These are phyloP conservation scores for Fregata magnificens DNA, from an alignment of 2,113 vertebrate species.

Conservation along the genomic window DNA sequence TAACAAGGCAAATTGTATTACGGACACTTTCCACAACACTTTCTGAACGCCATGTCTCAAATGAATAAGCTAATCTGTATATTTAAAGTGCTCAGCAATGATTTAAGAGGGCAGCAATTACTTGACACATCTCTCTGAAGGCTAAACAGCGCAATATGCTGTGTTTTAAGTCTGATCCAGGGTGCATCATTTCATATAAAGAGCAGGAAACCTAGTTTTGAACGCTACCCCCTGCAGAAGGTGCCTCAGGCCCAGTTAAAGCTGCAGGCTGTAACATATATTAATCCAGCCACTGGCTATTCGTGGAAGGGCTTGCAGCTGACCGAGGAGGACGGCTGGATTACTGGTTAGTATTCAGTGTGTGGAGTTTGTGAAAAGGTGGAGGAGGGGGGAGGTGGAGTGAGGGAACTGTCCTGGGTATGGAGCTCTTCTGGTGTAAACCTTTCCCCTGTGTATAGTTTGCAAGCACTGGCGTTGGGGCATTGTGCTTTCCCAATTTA, in stretches of 20 bases:
- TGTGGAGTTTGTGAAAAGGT: background rate
- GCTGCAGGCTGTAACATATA: background rate
- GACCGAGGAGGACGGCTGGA: background rate
- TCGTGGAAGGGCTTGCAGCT: background rate
- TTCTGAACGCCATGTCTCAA: background rate
- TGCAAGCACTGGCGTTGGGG: background rate
- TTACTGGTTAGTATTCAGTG: background rate
- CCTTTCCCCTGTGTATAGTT: background rate
- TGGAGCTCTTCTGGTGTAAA: background rate
- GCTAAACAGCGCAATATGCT: background rate
- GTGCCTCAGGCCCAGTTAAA: background rate
- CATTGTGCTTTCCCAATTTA: background rate
- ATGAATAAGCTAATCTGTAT: conserved; percentile 10
- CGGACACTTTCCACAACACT: conserved; percentile 1
- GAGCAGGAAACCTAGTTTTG: background rate
- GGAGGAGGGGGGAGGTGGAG: background rate
- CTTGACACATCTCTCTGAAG: background rate
- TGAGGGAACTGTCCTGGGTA: background rate
- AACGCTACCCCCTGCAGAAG: background rate
- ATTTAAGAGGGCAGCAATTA: conserved; percentile 45
- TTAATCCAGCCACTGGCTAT: background rate
- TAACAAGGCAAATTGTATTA: background rate
- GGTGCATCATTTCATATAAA: background rate
- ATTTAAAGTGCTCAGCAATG: conserved; percentile 62
- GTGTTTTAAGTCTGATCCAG: background rate